Percentiles rank a stretch among this genome's conserved stretches.
Evolutionary conservation across 2,113 vertebrate species (phyloP).

Genomic region (Tamias sibiricus): DNA sequence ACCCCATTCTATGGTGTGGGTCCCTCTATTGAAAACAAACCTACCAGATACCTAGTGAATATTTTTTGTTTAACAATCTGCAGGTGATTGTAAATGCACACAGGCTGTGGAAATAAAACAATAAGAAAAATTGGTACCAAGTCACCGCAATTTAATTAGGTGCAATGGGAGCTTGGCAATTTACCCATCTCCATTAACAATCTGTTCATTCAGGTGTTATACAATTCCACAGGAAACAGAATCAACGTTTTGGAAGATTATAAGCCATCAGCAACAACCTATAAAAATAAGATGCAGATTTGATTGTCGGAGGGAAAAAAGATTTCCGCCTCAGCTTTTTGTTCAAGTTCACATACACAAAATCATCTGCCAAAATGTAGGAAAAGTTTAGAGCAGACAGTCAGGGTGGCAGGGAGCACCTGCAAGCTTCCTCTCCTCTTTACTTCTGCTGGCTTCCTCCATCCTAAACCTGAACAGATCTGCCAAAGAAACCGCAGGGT

Average conservation of each 20-base stretch:
- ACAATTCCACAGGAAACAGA: slow-evolving; percentile 5
- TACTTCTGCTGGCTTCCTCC: slow-evolving; percentile 52
- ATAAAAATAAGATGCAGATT: background rate
- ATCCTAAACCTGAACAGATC: slow-evolving; percentile 14
- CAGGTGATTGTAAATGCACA: slow-evolving; percentile 28
- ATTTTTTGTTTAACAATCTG: background rate
- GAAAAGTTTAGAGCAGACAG: slow-evolving; percentile 50
- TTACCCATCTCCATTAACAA: slow-evolving; percentile 34
- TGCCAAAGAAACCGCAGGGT: background rate
- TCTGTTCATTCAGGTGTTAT: slow-evolving; percentile 29
- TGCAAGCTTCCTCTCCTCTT: background rate
- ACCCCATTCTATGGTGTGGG: background rate
- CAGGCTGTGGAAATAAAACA: background rate
- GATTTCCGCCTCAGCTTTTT: background rate
- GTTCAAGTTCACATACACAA: background rate
- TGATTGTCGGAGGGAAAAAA: background rate
- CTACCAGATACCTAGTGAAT: background rate
- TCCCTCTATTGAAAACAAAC: background rate
- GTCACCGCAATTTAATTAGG: background rate
- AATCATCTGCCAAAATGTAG: background rate
- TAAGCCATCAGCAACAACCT: background rate
- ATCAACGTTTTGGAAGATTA: background rate
- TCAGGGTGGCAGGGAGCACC: background rate
- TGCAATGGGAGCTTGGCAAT: background rate
- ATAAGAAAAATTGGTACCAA: background rate